Base-by-base conservation (phyloP, 2,888 invertebrate genomes). In the Cantharis rufa region DNA sequence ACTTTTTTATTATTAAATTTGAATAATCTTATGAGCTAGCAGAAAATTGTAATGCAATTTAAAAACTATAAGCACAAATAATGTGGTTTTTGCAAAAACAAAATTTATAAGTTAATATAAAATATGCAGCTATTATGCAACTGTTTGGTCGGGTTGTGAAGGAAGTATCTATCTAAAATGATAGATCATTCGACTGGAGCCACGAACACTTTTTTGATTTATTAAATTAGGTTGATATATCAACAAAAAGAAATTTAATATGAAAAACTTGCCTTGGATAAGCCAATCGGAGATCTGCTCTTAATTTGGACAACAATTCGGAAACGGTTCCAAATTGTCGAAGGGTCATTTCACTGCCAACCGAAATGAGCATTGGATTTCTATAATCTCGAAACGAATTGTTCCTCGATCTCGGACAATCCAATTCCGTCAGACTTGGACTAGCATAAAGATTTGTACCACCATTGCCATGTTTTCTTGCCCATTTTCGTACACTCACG, bases 241-340 rank as follows among this genome's bases (percentile, higher is more conserved):
- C n/a, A n/a, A n/a, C n/a, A n/a, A n/a, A n/a, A n/a, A n/a, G n/a
- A n/a, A n/a, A n/a, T n/a, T n/a, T n/a, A n/a, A n/a, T n/a, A n/a
- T n/a, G n/a, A n/a, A n/a, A n/a, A n/a, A 18, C 21, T 21, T 21
- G 96, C 97, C 96, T 96, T 79, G 95, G 95, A 89, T 96, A 97
- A 0, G 97, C 94, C 68, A 96, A 91, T 81, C 95, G 90, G 0
- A 98, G 91, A 87, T 98, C 98, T 7, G 95, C 93, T 81, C 95
- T 91, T 32, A 98, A 90, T 86, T 97, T 97, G 71, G 94, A 93
- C 72, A 98, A 90, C 21, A 97, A 90, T 88, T 97, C 97, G 66
- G 96, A 95, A 64, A 97, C 94, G 11, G 95, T 94, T 15, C 94
- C 93, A 85, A 96, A 96, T 87, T 96, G 96, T 21, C 95, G 90